A percentile compares a stretch with the other conserved stretches of the same genome.
phyloP scores from a whole-genome alignment of 2,797 vertebrate species.

The Rallus crepitans region DNA sequence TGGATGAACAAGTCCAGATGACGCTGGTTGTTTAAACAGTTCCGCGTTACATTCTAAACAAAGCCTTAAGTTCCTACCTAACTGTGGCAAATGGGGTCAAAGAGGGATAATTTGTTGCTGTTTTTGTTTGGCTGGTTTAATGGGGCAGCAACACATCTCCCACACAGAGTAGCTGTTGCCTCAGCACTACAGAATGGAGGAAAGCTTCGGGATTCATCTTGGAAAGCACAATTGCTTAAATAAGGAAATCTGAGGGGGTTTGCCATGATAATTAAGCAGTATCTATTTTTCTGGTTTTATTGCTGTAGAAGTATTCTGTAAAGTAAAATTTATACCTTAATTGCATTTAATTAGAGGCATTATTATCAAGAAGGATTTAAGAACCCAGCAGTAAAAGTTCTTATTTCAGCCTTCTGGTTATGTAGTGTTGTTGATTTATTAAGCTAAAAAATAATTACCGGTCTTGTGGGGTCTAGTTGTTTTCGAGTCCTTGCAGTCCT shows the following conservation, averaged over 20 bases:
- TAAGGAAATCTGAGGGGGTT: neutral
- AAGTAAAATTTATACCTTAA: neutral
- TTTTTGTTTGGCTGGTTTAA: neutral
- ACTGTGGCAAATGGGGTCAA: neutral
- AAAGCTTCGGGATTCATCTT: neutral
- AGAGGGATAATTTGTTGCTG: neutral
- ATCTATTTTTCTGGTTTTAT: neutral
- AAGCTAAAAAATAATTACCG: constrained; percentile 23
- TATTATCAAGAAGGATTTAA: neutral
- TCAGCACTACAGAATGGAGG: neutral
- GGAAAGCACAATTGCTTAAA: neutral
- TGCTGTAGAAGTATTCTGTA: neutral
- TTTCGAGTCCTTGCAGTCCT: constrained; percentile 37
- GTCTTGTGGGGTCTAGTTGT: constrained; percentile 36
- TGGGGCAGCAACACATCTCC: neutral
- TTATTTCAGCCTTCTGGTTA: neutral
- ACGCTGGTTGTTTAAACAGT: neutral
- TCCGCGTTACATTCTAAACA: neutral
- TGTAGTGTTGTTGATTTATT: constrained; percentile 35
- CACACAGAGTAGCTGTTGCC: neutral
- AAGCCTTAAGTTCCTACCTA: neutral
- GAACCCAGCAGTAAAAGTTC: neutral
- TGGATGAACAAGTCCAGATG: neutral
- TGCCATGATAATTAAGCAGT: neutral
- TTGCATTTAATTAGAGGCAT: neutral